phyloP scores from a whole-genome alignment of 2,113 vertebrate genomes.

The Anarhynchus alexandrinus region DNA sequence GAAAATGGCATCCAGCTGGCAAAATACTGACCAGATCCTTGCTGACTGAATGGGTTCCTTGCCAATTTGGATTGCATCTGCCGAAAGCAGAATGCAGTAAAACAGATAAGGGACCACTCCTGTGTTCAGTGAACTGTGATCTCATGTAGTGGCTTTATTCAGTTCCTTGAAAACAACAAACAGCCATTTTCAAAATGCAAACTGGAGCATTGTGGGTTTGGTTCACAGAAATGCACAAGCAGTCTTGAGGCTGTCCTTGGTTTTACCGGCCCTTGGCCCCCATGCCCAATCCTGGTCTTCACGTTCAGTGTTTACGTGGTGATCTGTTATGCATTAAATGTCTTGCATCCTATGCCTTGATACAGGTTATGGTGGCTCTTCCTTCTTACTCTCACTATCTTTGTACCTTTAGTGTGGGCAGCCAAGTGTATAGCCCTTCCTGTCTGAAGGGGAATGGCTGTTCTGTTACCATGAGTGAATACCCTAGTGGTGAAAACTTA shows the following conservation, averaged over 20 bases:
- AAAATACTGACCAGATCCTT: background rate
- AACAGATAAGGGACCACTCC: background rate
- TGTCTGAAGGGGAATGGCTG: background rate
- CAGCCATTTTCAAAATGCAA: background rate
- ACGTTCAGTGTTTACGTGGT: rapidly evolving
- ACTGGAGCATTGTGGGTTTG: background rate
- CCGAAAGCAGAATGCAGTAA: background rate
- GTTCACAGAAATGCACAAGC: background rate
- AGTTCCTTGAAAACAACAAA: background rate
- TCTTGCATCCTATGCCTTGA: background rate
- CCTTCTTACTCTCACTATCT: background rate
- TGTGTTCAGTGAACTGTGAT: background rate
- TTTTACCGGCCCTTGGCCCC: background rate
- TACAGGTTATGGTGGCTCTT: background rate
- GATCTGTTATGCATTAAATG: background rate
- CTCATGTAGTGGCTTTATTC: background rate
- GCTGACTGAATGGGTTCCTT: background rate
- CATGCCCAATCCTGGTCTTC: rapidly evolving
- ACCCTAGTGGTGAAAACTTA: background rate
- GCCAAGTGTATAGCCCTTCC: background rate
- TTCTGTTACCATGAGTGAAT: background rate
- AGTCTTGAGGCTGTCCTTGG: background rate
- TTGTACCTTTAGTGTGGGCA: background rate
- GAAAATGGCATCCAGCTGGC: background rate
- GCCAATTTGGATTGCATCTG: background rate